Evolutionary conservation across 2,797 vertebrate species (phyloP), one percentile per base, ranked within the genome.

Genomic region (Gambelia wislizenii): DNA sequence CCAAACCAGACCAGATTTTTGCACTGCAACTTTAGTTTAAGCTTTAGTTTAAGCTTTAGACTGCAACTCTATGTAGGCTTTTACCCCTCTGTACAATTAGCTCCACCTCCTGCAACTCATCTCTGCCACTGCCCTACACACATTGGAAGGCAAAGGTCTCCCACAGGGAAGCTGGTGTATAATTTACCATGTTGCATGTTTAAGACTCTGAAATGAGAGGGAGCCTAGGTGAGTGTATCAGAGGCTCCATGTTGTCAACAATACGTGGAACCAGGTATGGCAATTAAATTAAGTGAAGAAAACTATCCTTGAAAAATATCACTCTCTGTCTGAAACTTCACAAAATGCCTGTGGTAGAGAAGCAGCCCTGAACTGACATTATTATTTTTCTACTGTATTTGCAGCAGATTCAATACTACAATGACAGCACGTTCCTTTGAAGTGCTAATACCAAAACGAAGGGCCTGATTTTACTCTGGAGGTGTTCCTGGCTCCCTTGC

Each of bases 221-320:
- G n/a, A 56, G 16, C 33, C 6, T 79, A 20, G 36, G 56, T 36
- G 33, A 79, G 13, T n/a, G 6, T 56, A 54, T n/a, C 52, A n/a
- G 18, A n/a, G 16, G 8, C 77, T 79, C 49, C 18, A 14, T 33
- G 8, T 52, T 79, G 77, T 33, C 52, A 52, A 56, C 33, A n/a
- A 79, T 49, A n/a, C 18, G 33, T 79, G 30, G 49, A 47, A 52
- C 13, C 44, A 78, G 47, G 18, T 89, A 91, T 56, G 87, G 4
- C 90, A 91, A 90, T 70, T 88, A 92, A 93, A 89, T 14, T 76
- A 93, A 89, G 84, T 2, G 54, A 87, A 89, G 2, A 78, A 64
- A 85, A 64, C 52, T 77, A 84, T 39, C 36, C 67, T 72, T 61
- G 89, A 86, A 20, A 67, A 88, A 13, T 75, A 44, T 72, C 52